Evolutionary conservation across 2,888 invertebrate species (phyloP).

Genomic region (Drosophila seclusa): DNA sequence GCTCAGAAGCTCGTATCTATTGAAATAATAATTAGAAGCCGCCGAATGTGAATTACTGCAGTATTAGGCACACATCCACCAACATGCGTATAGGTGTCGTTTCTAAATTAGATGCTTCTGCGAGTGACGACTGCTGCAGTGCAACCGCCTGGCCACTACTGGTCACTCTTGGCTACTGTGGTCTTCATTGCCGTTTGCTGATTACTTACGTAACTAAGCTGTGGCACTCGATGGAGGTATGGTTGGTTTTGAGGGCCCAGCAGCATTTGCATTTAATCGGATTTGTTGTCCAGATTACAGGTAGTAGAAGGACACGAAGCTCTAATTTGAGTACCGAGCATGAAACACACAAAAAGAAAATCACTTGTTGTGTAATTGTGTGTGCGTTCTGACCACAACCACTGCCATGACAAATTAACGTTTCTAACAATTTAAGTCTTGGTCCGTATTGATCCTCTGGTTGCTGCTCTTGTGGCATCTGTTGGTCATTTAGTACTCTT

Average conservation of each 20-base stretch:
- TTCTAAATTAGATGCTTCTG: constrained; percentile 42
- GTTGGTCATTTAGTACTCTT: constrained; percentile 41
- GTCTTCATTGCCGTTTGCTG: constrained; percentile 43
- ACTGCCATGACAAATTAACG: constrained; percentile 78
- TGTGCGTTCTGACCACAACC: constrained; percentile 41
- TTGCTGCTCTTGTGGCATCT: constrained; percentile 43
- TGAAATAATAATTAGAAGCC: constrained; percentile 76
- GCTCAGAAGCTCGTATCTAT: constrained; percentile 44
- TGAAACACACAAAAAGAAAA: constrained; percentile 38
- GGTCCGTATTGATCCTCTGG: constrained; percentile 50
- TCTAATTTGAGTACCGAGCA: constrained; percentile 52
- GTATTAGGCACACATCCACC: constrained; percentile 9
- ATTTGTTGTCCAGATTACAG: constrained; percentile 77
- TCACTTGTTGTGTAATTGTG: constrained; percentile 74
- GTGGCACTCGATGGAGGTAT: constrained; percentile 28
- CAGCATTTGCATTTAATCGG: constrained; percentile 79
- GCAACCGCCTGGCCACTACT: constrained; percentile 45
- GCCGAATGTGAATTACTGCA: constrained; percentile 52
- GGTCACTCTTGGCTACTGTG: constrained; percentile 18
- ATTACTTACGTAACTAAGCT: constrained; percentile 79
- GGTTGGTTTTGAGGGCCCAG: constrained; percentile 22
- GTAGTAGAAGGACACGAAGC: constrained; percentile 50
- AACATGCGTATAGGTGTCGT: constrained; percentile 15
- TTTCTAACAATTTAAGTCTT: constrained; percentile 52
- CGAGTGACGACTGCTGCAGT: constrained; percentile 65